A percentile compares a stretch with the other conserved stretches of the same genome.
Evolutionary conservation across 2,888 invertebrate species (phyloP).

Genomic region (Alloscopus bannaensis): DNA sequence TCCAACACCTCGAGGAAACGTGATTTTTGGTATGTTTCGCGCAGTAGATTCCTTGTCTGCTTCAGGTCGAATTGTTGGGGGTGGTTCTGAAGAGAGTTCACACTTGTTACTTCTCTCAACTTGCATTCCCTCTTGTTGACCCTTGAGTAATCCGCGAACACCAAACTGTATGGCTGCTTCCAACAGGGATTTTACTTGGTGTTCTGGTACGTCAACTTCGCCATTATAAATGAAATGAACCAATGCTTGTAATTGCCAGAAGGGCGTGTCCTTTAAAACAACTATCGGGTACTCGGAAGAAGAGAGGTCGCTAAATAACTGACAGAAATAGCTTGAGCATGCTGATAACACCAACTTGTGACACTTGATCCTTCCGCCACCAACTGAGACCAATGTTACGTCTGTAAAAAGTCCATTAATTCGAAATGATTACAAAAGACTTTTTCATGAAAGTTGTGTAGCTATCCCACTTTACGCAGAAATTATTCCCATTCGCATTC

Average conservation of each 20-base stretch:
- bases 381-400: conserved; percentile 4
- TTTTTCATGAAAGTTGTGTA: background rate
- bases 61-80: background rate
- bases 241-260: conserved; percentile 4
- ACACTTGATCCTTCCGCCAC: conserved; percentile 14
- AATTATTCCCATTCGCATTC: background rate
- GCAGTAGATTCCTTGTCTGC: too few species aligned
- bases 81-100: background rate
- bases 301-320: background rate
- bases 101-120: background rate
- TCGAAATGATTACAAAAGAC: background rate
- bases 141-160: background rate
- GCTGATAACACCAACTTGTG: conserved; percentile 26
- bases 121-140: background rate
- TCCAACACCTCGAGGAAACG: too few species aligned
- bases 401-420: conserved; percentile 9
- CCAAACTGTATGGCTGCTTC: conserved; percentile 14
- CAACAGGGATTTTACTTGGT: background rate
- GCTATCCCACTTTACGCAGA: background rate
- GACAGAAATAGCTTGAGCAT: conserved; percentile 17
- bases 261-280: conserved; percentile 11
- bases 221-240: conserved; percentile 18
- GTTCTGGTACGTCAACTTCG: background rate
- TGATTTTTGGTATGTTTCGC: too few species aligned
- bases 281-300: conserved; percentile 7